phyloP scores from a whole-genome alignment of 2,888 invertebrate species.

The Tachystola acroxantha region DNA sequence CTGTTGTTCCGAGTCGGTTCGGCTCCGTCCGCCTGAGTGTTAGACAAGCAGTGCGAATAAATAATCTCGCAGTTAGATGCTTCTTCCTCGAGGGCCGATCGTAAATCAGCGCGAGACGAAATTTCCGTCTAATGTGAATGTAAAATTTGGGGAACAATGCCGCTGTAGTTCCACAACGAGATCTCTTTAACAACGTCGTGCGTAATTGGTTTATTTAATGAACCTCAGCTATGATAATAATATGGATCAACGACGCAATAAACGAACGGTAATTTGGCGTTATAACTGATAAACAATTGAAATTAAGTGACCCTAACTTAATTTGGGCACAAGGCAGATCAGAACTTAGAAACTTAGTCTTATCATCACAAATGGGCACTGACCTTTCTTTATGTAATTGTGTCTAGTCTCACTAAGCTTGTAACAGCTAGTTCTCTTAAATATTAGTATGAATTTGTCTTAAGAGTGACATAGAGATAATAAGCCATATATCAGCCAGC shows the following conservation, averaged over 20 bases:
- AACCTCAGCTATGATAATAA: slow-evolving; percentile 39
- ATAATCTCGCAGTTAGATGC: slow-evolving; percentile 59
- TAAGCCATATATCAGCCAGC: neutral
- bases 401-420: too few relatives aligned
- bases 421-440: too few relatives aligned
- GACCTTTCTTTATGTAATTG: slow-evolving; percentile 1
- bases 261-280: too few relatives aligned
- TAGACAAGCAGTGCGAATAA: slow-evolving; percentile 53
- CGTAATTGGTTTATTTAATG: slow-evolving; percentile 42
- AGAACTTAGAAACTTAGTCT: slow-evolving; percentile 8
- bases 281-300: too few relatives aligned
- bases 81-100: slow-evolving; percentile 47
- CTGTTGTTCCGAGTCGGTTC: slow-evolving; percentile 21
- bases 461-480: neutral
- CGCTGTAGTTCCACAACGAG: slow-evolving; percentile 41
- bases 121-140: slow-evolving; percentile 62
- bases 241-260: slow-evolving; percentile 11
- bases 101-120: slow-evolving; percentile 62
- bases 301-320: too few relatives aligned
- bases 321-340: too few relatives aligned
- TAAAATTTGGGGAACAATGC: slow-evolving; percentile 59
- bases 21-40: slow-evolving; percentile 25
- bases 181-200: slow-evolving; percentile 45
- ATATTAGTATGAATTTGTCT: too few relatives aligned
- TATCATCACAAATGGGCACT: slow-evolving; percentile 6